Evolutionary conservation across 2,888 invertebrate genomes (phyloP).

Genomic region (Mactromeris polynyma): DNA sequence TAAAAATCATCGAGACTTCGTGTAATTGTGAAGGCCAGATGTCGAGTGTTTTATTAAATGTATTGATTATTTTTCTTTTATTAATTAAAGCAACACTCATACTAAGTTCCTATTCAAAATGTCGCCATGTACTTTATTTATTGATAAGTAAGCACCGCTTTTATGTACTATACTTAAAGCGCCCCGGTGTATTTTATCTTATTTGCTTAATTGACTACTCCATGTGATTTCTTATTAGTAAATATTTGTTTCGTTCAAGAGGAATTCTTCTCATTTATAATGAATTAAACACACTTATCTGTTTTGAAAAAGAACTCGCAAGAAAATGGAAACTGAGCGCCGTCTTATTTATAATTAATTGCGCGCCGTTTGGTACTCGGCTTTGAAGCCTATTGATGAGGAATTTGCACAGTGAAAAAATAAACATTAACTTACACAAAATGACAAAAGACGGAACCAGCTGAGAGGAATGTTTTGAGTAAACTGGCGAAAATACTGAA

Average conservation of each 20-base stretch:
- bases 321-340: not conserved
- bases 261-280: not conserved
- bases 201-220: not conserved
- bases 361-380: not conserved
- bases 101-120: not conserved
- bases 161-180: not conserved
- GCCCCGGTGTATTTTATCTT: not conserved
- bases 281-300: not conserved
- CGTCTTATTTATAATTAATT: not conserved
- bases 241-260: slow-evolving; percentile 12
- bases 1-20: not conserved
- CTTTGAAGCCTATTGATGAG: not conserved
- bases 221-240: not conserved
- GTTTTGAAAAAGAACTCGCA: not conserved
- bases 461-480: not conserved
- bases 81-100: not conserved
- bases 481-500: not conserved
- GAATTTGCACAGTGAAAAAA: not conserved
- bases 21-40: not conserved
- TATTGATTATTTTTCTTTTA: not conserved
- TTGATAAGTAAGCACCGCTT: not conserved
- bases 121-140: not conserved
- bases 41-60: not conserved
- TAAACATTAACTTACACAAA: not conserved
- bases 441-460: not conserved